A percentile compares a stretch with the other conserved stretches of the same genome.
Evolutionary conservation across 2,113 vertebrate species (phyloP).

Genomic region (Collichthys lucidus): DNA sequence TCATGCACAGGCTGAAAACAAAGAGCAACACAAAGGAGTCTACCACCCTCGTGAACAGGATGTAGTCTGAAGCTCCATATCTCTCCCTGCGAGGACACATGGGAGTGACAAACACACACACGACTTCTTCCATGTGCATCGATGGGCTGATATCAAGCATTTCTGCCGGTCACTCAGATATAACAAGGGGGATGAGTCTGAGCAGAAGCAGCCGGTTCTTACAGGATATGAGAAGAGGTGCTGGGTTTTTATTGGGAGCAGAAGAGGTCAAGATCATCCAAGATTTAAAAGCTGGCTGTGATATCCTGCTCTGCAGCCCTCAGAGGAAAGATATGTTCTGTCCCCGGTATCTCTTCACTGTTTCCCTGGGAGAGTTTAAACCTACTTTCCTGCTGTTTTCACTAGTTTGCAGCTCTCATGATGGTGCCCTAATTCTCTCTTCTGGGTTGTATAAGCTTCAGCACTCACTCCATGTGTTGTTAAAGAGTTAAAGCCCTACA

Average conservation of each 20-base stretch:
- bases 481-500: neutral
- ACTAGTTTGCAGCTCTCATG: neutral
- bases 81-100: conserved; percentile 1
- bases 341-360: neutral
- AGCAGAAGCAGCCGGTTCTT: neutral
- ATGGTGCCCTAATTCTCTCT: neutral
- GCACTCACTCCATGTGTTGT: too few species aligned
- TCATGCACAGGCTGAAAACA: conserved; percentile 63
- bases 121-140: conserved; percentile 7
- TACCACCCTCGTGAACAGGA: conserved; percentile 45
- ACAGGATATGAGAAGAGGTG: neutral
- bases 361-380: neutral
- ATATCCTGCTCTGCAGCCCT: neutral
- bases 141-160: neutral
- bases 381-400: neutral
- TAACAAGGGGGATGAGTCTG: neutral
- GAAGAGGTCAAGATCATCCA: neutral
- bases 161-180: neutral
- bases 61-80: conserved; percentile 44
- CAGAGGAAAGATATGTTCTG: neutral
- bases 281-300: neutral
- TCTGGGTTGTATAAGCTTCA: neutral
- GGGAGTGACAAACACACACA: conserved; percentile 13
- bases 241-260: neutral
- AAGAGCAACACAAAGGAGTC: conserved; percentile 68